These are phyloP conservation scores for Thamnophis sirtalis DNA, from an alignment of 2,113 vertebrate genomes.

Conservation along the genomic window DNA sequence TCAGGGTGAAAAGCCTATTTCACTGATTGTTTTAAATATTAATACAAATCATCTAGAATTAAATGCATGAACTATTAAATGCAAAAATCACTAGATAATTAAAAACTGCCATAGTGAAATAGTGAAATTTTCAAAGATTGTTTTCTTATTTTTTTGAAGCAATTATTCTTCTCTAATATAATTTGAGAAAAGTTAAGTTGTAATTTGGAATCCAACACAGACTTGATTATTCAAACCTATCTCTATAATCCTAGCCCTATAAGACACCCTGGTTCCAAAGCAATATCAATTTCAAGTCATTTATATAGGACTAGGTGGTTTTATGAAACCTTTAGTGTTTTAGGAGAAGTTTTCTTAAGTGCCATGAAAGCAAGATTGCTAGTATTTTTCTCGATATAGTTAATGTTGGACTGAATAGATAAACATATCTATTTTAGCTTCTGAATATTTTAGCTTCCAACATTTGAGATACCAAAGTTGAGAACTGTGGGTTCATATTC, in stretches of 20 bases:
- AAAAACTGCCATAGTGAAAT: conserved; percentile 22
- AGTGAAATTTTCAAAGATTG: neutral
- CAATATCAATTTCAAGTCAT: conserved; percentile 75
- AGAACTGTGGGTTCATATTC: conserved; percentile 16
- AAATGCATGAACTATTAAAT: conserved; percentile 27
- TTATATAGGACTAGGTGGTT: conserved; percentile 68
- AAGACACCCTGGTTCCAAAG: conserved; percentile 63
- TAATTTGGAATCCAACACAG: conserved; percentile 62
- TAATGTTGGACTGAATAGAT: conserved; percentile 21
- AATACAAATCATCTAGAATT: neutral
- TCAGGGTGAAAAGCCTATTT: neutral
- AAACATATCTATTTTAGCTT: neutral
- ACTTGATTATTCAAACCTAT: conserved; percentile 54
- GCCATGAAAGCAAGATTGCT: conserved; percentile 33
- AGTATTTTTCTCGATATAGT: conserved; percentile 46
- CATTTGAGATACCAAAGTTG: conserved; percentile 9
- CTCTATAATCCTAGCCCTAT: conserved; percentile 20
- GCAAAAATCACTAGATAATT: conserved; percentile 37
- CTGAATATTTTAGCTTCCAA: conserved; percentile 3
- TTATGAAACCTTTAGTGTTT: conserved; percentile 77
- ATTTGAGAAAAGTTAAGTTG: conserved; percentile 54
- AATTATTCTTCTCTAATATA: conserved; percentile 58
- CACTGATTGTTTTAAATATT: neutral
- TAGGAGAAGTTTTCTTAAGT: conserved; percentile 31
- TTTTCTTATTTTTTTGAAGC: conserved; percentile 41